Percentiles rank a stretch among this genome's conserved stretches.
Conservation (phyloP, 2,797 vertebrate genomes). For the Anguilla obscura region DNA sequence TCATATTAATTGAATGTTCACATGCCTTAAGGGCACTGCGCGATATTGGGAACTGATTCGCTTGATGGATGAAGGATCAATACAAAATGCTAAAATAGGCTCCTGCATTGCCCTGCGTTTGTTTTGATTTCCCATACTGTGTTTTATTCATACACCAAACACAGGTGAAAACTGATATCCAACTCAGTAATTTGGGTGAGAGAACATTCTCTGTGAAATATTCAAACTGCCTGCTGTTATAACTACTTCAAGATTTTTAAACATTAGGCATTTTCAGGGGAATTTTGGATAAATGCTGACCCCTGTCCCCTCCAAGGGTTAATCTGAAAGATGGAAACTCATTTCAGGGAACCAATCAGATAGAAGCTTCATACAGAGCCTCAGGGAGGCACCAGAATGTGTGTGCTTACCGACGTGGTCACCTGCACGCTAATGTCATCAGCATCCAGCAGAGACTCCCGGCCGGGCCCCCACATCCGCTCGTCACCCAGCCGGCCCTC, state of each 20-base stretch:
- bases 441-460: conserved; percentile 70
- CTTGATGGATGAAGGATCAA: neutral
- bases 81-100: neutral
- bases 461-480: conserved; percentile 63
- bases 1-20: neutral
- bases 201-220: neutral
- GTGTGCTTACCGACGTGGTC: conserved; percentile 71
- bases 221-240: neutral
- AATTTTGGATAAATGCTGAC: neutral
- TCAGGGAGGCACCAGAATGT: neutral
- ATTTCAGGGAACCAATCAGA: conserved; percentile 6
- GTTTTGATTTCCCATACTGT: neutral
- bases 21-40: neutral
- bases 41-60: neutral
- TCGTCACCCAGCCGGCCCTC: conserved; percentile 75
- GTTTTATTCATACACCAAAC: neutral
- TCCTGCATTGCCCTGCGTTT: neutral
- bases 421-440: conserved; percentile 83
- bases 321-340: neutral
- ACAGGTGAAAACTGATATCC: neutral
- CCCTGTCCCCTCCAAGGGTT: neutral
- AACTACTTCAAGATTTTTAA: neutral
- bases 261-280: neutral
- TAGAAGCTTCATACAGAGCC: neutral
- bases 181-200: neutral